Conservation (phyloP, 2,113 vertebrate genomes). For the Pyxicephalus adspersus region DNA sequence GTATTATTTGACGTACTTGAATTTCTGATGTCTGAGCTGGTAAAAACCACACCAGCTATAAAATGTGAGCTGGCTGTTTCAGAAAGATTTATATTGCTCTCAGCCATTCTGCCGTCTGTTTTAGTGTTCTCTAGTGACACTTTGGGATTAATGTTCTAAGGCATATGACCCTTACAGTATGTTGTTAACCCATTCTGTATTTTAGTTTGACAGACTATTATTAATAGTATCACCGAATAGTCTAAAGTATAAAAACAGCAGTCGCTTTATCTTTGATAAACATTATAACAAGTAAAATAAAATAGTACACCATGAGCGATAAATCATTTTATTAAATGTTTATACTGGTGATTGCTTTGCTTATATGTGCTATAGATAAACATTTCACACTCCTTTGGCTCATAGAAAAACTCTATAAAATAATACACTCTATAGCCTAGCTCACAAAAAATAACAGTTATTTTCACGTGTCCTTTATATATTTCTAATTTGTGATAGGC, state of each 20-base stretch:
- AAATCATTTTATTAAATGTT: too few species aligned
- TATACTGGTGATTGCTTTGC: too few species aligned
- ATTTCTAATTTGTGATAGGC: too few species aligned
- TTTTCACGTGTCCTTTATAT: too few species aligned
- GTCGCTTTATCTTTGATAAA: background rate
- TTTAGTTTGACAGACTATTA: constrained; percentile 19
- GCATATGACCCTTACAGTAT: constrained; percentile 47
- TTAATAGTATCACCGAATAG: background rate
- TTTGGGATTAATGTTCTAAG: constrained; percentile 51
- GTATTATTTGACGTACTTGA: constrained; percentile 14
- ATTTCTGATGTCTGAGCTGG: constrained; percentile 37
- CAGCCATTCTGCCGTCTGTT: constrained; percentile 51
- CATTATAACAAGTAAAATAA: background rate
- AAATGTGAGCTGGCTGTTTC: constrained; percentile 37
- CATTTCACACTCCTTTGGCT: too few species aligned
- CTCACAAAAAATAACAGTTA: too few species aligned
- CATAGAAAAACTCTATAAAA: too few species aligned
- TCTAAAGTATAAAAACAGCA: background rate
- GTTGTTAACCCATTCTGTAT: constrained; percentile 48
- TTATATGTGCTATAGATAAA: too few species aligned
- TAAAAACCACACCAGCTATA: constrained; percentile 45
- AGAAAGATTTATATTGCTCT: constrained; percentile 51
- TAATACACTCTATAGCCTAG: too few species aligned
- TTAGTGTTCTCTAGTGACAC: constrained; percentile 50
- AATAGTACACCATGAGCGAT: background rate